Conservation (phyloP, 2,888 invertebrate species). For the Dryococelus australis region DNA sequence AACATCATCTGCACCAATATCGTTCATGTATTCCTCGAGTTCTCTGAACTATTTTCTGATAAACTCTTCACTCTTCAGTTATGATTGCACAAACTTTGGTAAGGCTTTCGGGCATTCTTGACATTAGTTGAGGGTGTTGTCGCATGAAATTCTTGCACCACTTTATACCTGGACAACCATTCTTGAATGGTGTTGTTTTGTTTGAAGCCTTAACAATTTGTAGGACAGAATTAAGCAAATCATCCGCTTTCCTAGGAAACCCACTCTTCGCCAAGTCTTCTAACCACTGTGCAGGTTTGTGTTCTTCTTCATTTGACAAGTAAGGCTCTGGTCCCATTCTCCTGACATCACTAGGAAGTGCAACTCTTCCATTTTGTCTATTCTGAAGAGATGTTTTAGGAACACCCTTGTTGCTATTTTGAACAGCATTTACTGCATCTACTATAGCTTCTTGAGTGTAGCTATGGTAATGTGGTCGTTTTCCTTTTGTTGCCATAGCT, state of each 20-base stretch:
- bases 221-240: slow-evolving; percentile 39
- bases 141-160: slow-evolving; percentile 52
- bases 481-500: neutral
- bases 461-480: neutral
- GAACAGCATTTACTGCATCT: neutral
- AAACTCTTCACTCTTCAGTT: slow-evolving; percentile 50
- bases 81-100: slow-evolving; percentile 52
- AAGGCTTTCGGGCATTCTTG: slow-evolving; percentile 49
- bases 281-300: slow-evolving; percentile 49
- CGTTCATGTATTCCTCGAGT: slow-evolving; percentile 43
- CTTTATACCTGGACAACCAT: slow-evolving; percentile 50
- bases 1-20: slow-evolving; percentile 38
- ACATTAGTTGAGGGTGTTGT: slow-evolving; percentile 49
- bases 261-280: slow-evolving; percentile 47
- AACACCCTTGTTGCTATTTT: neutral
- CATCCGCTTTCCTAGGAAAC: slow-evolving; percentile 47
- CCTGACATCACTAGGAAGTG: neutral
- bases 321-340: neutral
- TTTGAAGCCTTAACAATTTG: slow-evolving; percentile 39
- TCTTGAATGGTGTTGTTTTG: slow-evolving; percentile 51
- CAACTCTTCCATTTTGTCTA: neutral
- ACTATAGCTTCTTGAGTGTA: neutral
- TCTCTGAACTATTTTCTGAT: slow-evolving; percentile 53
- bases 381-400: neutral
- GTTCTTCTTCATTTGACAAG: neutral